Base-by-base conservation (phyloP, 1,140 invertebrate genomes). In the Sitobion miscanthi region DNA sequence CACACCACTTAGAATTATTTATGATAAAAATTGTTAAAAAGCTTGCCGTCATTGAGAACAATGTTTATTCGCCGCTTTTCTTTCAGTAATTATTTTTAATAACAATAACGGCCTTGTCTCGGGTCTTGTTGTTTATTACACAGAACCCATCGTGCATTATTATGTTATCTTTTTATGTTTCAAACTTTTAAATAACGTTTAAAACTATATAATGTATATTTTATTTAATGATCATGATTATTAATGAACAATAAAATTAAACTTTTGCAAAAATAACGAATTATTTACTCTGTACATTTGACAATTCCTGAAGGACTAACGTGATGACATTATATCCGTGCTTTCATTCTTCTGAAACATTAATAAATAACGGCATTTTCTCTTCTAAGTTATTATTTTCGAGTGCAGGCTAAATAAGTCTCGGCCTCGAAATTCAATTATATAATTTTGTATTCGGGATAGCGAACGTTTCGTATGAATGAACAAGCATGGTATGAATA, bases 321-420 rank as follows among this genome's bases (percentile, higher is more conserved):
- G 14, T n/a, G 4, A 30, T 42, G 35, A 35, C 23, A n/a, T n/a
- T 82, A 42, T 42, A 42, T 23, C 21, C 82, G 20, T 83, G 23
- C 21, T 83, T 23, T 42, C 35, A 38, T 42, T 83, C 35, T 38
- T 38, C 35, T 38, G 35, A 23, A 83, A 83, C 35, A 42, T 83
- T 83, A 83, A 42, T 83, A 83, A 83, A 83, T 83, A 83, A 83
- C 82, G n/a, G 30, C 35, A 83, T 83, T 83, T 83, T 83, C 82
- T 11, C 82, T 83, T 9, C 7, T 38, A 42, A 83, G 82, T 21
- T 83, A 38, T 83, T 42, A 42, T 42, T 83, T 42, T 83, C 82
- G n/a, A 35, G 82, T 42, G 8, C 8, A 83, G 23, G 3, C 35
- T 9, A 42, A 38, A 38, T 83, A 83, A 83, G 38, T 69, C 62